Evolutionary conservation across 1,140 invertebrate genomes (phyloP).

Genomic region (Leptoteleia sp.): DNA sequence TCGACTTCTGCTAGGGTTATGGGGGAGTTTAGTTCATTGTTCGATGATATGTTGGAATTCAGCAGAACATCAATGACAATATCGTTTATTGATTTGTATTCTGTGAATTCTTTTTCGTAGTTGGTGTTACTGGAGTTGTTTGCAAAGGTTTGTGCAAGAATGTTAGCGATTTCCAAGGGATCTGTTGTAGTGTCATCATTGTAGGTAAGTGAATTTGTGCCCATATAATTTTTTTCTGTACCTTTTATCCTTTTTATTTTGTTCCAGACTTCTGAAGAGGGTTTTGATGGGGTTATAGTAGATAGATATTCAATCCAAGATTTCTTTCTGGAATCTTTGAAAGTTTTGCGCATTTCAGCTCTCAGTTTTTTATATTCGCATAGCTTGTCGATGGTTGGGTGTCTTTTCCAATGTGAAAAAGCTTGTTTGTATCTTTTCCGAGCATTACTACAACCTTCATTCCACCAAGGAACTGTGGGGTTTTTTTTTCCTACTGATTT

Average conservation of each 20-base stretch:
- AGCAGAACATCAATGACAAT: too few relatives aligned
- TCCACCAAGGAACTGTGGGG: constrained; percentile 11
- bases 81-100: too few relatives aligned
- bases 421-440: constrained; percentile 20
- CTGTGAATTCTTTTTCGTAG: background rate
- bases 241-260: constrained; percentile 5
- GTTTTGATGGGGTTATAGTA: background rate
- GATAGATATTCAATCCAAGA: background rate
- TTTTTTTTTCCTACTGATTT: too few relatives aligned
- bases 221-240: background rate
- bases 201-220: too few relatives aligned
- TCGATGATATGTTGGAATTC: too few relatives aligned
- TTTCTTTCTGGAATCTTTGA: background rate
- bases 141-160: constrained; percentile 4
- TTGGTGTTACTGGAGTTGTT: background rate
- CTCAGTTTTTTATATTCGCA: constrained; percentile 4
- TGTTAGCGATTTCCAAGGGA: constrained; percentile 2
- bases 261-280: background rate
- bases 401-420: constrained; percentile 6
- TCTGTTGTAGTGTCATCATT: background rate
- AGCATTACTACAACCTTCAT: background rate
- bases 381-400: constrained; percentile 4
- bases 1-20: too few relatives aligned
- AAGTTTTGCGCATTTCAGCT: background rate
- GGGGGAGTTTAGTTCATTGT: too few relatives aligned